Evolutionary conservation across 2,888 invertebrate species (phyloP).

Genomic region (Calameuta filiformis): DNA sequence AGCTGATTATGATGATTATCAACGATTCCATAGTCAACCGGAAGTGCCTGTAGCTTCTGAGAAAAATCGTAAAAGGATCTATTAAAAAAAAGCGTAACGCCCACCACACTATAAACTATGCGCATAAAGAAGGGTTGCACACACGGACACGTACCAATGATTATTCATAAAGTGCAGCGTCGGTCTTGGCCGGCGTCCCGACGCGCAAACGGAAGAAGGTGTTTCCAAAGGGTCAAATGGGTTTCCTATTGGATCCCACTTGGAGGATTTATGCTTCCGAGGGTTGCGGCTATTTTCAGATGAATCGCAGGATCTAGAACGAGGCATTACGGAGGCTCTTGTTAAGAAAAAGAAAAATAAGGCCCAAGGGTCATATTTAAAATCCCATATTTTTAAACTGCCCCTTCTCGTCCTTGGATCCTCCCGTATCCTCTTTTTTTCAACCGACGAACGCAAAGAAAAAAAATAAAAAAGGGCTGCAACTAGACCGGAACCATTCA

Average conservation of each 20-base stretch:
- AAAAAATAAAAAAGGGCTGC: background rate
- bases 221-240: conserved; percentile 28
- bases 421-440: background rate
- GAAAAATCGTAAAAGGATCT: conserved; percentile 38
- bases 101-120: conserved; percentile 28
- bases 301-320: background rate
- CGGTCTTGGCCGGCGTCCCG: conserved; percentile 10
- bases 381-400: background rate
- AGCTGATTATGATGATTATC: background rate
- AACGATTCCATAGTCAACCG: conserved; percentile 19
- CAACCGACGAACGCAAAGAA: background rate
- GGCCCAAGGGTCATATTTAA: background rate
- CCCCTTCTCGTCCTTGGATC: background rate
- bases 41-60: conserved; percentile 39
- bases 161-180: conserved; percentile 45
- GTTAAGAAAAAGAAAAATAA: background rate
- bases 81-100: conserved; percentile 37
- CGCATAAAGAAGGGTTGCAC: background rate
- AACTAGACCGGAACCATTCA: background rate
- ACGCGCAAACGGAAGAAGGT: conserved; percentile 33
- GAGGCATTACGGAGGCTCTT: background rate
- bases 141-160: conserved; percentile 39
- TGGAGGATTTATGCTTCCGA: conserved; percentile 39
- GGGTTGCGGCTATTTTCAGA: conserved; percentile 19
- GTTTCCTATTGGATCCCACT: conserved; percentile 33